These are phyloP conservation scores for Merodon equestris DNA, from an alignment of 2,888 invertebrate species.

Conservation along the genomic window DNA sequence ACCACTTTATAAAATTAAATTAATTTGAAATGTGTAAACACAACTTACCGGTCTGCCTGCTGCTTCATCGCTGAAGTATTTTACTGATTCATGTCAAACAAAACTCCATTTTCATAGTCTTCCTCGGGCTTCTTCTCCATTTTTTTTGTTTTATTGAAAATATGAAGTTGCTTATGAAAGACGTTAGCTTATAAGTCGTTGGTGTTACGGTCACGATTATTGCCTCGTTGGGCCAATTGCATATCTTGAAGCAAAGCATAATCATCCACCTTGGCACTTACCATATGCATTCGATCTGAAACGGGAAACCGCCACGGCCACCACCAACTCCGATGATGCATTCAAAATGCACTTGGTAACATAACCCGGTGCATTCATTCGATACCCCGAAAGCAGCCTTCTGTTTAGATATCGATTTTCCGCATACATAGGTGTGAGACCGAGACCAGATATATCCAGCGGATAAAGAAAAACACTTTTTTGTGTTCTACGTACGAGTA, in stretches of 20 bases:
- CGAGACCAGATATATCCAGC: conserved; percentile 36
- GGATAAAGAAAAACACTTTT: conserved; percentile 28
- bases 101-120: no score
- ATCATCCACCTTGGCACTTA: conserved; percentile 47
- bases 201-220: conserved; percentile 20
- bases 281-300: conserved; percentile 43
- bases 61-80: no score
- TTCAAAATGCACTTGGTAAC: conserved; percentile 60
- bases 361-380: conserved; percentile 58
- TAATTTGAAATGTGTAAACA: no score
- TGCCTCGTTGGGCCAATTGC: conserved; percentile 34
- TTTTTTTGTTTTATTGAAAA: no score
- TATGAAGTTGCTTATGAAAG: no score
- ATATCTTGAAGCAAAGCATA: conserved; percentile 20
- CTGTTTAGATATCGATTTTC: conserved; percentile 71
- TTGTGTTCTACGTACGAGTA: background rate
- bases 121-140: no score
- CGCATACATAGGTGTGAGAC: conserved; percentile 42
- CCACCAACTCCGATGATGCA: conserved; percentile 41
- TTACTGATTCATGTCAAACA: no score
- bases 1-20: no score
- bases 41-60: no score
- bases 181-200: conserved; percentile 21
- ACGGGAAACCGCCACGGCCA: conserved; percentile 43
- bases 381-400: conserved; percentile 61